Conservation (phyloP, 53 echinoderm and acorn worm species). For the Stichopus horrens region DNA sequence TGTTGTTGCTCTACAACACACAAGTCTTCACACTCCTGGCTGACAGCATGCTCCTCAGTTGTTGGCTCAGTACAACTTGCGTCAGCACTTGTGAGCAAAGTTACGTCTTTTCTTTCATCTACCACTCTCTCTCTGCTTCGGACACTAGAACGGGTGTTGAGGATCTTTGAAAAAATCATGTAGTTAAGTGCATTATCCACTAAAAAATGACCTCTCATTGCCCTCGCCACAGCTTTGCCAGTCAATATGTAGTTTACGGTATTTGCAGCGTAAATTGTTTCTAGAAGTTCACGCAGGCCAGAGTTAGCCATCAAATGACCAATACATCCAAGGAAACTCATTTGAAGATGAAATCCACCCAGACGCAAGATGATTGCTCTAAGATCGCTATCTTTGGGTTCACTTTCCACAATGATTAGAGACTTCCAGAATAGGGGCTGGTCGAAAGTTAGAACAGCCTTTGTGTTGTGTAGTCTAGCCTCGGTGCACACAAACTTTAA, state of each 20-base stretch:
- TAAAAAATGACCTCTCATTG: constrained; percentile 48
- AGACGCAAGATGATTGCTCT: constrained; percentile 44
- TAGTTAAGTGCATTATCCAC: constrained; percentile 57
- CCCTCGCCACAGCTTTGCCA: constrained; percentile 56
- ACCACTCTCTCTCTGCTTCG: neutral
- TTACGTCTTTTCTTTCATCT: neutral
- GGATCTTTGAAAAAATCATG: constrained; percentile 31
- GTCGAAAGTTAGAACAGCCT: constrained; percentile 57
- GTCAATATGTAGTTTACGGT: constrained; percentile 53
- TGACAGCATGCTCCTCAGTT: neutral
- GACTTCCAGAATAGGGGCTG: constrained; percentile 68
- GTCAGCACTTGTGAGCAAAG: too few species aligned
- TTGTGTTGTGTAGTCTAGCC: constrained; percentile 38
- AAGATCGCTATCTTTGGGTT: constrained; percentile 48
- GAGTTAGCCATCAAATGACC: constrained; percentile 48
- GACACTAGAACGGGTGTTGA: neutral
- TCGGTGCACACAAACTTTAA: constrained; percentile 45
- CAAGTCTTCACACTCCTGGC: neutral
- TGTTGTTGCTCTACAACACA: neutral
- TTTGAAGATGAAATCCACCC: constrained; percentile 61
- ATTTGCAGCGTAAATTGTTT: constrained; percentile 49
- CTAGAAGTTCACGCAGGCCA: constrained; percentile 46
- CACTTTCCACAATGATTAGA: neutral
- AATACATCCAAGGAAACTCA: constrained; percentile 62
- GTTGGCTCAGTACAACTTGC: too few species aligned